These are phyloP conservation scores for Perithous albicinctus DNA, from an alignment of 2,888 invertebrate species.

Conservation along the genomic window DNA sequence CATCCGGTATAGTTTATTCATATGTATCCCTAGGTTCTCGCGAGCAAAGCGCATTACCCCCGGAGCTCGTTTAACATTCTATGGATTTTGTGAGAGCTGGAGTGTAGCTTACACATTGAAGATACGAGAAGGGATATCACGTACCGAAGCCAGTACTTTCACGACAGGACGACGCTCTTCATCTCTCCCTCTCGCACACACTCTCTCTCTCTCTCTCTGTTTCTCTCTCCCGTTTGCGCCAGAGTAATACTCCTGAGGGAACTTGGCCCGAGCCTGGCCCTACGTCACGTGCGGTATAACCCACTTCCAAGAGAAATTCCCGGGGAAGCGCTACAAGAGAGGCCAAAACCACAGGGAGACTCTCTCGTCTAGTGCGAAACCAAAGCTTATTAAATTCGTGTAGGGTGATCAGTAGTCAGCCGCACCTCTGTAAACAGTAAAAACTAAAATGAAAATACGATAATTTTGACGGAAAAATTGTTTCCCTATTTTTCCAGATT, in stretches of 20 bases:
- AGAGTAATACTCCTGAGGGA: slow-evolving; percentile 2
- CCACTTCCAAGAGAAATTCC: slow-evolving; percentile 24
- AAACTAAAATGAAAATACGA: no score
- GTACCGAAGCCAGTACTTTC: slow-evolving; percentile 23
- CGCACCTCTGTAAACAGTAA: no score
- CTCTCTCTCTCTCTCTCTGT: no score
- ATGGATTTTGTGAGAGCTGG: slow-evolving; percentile 37
- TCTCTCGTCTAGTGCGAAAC: neutral
- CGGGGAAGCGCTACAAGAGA: slow-evolving; percentile 17
- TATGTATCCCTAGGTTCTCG: neutral
- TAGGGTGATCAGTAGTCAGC: neutral
- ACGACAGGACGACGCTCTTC: neutral
- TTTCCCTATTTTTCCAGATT: no score
- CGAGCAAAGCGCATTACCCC: slow-evolving; percentile 24
- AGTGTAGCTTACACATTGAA: neutral
- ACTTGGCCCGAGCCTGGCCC: slow-evolving; percentile 10
- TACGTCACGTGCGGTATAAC: slow-evolving; percentile 21
- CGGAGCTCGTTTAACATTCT: slow-evolving; percentile 15
- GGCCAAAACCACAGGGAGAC: neutral
- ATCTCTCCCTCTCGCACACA: no score
- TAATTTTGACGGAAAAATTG: no score
- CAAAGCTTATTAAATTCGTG: slow-evolving; percentile 6
- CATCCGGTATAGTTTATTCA: slow-evolving; percentile 38
- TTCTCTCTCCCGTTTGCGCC: no score
- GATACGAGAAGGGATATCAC: slow-evolving; percentile 5